Evolutionary conservation across 2,797 vertebrate species (phyloP).

Genomic region (Acrossocheilus wenchowensis): DNA sequence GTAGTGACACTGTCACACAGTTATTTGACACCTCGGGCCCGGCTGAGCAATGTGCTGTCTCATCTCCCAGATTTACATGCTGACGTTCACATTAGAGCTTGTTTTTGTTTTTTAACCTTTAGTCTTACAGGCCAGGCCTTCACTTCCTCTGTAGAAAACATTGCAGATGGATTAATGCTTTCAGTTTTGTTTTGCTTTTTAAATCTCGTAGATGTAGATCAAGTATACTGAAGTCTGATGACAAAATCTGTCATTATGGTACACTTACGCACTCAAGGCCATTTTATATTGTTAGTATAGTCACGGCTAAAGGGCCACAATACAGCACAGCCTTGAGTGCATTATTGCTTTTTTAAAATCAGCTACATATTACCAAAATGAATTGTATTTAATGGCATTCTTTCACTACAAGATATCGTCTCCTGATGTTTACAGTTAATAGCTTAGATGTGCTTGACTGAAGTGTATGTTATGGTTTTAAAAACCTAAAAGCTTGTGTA

Average conservation of each 20-base stretch:
- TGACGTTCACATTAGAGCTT: background rate
- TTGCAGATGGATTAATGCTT: background rate
- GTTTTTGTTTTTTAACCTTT: background rate
- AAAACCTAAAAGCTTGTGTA: background rate
- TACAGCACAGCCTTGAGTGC: background rate
- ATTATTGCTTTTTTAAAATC: background rate
- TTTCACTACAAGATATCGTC: background rate
- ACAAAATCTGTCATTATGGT: background rate
- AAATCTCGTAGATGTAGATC: background rate
- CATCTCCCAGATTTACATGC: conserved; percentile 25
- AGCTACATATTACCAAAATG: background rate
- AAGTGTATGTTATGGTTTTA: background rate
- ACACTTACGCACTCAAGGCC: background rate
- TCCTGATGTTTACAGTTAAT: background rate
- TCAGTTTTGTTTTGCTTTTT: no score
- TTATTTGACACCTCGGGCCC: conserved; percentile 48
- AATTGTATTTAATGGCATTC: background rate
- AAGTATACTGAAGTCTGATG: background rate
- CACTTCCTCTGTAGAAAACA: background rate
- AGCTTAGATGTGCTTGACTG: background rate
- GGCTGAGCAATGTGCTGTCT: background rate
- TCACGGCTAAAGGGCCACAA: background rate
- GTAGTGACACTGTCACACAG: background rate
- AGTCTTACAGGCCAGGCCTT: background rate
- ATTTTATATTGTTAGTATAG: background rate